Conservation (phyloP, 2,888 invertebrate genomes). For the Heliothis peltigera region DNA sequence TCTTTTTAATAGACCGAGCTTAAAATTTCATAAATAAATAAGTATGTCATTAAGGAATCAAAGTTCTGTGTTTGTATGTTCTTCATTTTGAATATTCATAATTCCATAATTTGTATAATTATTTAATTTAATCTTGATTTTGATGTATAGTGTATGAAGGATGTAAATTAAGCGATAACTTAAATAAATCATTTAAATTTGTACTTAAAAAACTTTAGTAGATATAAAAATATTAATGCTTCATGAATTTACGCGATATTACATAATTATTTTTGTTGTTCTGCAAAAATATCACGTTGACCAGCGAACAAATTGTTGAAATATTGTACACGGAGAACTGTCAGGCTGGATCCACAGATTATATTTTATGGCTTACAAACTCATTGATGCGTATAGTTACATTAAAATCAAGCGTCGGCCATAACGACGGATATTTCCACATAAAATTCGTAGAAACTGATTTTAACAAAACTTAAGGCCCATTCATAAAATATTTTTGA, state of each 20-base stretch:
- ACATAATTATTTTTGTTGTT: constrained; percentile 30
- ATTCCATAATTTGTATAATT: too few relatives aligned
- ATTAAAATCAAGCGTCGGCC: constrained; percentile 35
- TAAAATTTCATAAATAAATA: not conserved
- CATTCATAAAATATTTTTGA: not conserved
- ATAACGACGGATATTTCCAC: constrained; percentile 21
- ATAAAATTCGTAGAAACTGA: constrained; percentile 28
- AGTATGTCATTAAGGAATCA: too few relatives aligned
- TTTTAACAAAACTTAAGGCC: not conserved
- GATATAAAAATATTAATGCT: not conserved
- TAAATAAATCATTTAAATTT: too few relatives aligned
- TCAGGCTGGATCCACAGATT: constrained; percentile 50
- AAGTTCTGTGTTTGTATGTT: too few relatives aligned
- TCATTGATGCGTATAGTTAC: constrained; percentile 34
- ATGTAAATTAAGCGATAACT: too few relatives aligned
- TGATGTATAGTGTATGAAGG: too few relatives aligned
- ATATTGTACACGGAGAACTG: constrained; percentile 56
- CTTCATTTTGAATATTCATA: too few relatives aligned
- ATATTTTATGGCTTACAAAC: constrained; percentile 54
- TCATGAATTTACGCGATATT: too few relatives aligned
- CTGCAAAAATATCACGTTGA: constrained; percentile 40
- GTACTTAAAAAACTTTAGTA: too few relatives aligned
- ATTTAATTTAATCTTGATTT: too few relatives aligned
- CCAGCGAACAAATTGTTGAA: constrained; percentile 48
- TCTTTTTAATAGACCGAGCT: not conserved